Base-by-base conservation (phyloP, 2,888 invertebrate genomes). In the Caradrina kadenii region DNA sequence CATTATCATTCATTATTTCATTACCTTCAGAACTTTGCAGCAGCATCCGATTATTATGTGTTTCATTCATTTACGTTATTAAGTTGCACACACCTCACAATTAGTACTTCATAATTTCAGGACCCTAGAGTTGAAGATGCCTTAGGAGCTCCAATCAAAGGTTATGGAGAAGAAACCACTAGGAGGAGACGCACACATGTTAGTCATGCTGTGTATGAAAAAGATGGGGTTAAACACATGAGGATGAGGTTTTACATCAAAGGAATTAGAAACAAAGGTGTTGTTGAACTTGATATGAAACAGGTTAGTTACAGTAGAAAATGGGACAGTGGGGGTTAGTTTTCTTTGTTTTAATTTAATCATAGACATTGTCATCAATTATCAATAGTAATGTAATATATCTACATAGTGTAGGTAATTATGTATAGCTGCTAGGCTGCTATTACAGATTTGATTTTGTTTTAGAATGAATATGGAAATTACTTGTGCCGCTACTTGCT, bases 161-260 rank as follows among this genome's bases (percentile, higher is more conserved):
- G 98, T 1, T 98, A 97, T 92, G 99, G 99, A 0, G 99, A 99
- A 91, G 98, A 98, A 90, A 98, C 97, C 0, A 96, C 98, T 22
- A 96, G 99, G 80, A 97, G 99, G 52, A 96, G 99, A 75, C 96
- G 98, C 54, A 97, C 98, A 78, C 98, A 98, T 95, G 98, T 98
- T 53, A 98, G 98, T 79, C 98, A 99, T 93, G 94, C 96, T 56
- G 95, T 96, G 53, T 99, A 97, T 92, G 96, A 97, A 78, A 97
- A 97, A 76, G 97, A 98, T 89, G 98, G 98, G 21, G 96, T 96
- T 17, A 97, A 97, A 79, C 97, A 98, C 85, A 97, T 99, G 96
- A 96, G 98, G 85, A 98, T 99, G 98, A 97, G 97, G 88, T 99
- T 99, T 93, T 98, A 99, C 88, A 96, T 99, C 70, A 97, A 99